Conservation (phyloP, 2,888 invertebrate species). For the Trachelus iudaicus region DNA sequence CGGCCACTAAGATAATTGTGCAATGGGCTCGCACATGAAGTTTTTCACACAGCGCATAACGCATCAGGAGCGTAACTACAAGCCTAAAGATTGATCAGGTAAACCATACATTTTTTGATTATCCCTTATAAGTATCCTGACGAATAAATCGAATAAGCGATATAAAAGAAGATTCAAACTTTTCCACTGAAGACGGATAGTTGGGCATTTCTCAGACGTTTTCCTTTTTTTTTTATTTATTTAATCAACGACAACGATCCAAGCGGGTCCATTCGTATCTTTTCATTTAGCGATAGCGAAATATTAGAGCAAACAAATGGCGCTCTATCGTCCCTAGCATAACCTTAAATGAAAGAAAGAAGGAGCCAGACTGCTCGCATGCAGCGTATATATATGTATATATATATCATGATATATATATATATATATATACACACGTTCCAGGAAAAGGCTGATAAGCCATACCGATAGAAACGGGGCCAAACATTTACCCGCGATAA, state of each 20-base stretch:
- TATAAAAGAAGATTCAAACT: not conserved
- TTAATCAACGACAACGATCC: not conserved
- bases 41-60: not conserved
- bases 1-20: not conserved
- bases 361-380: not conserved
- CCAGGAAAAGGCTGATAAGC: constrained; percentile 22
- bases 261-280: not conserved
- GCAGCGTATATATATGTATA: not conserved
- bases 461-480: constrained; percentile 47
- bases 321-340: not conserved
- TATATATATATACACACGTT: not conserved
- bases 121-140: not conserved
- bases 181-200: not conserved
- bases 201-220: not conserved
- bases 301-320: constrained; percentile 15
- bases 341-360: not conserved
- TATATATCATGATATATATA: not conserved
- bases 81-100: not conserved
- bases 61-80: not conserved
- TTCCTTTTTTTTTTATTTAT: not conserved
- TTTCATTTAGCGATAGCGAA: constrained; percentile 2
- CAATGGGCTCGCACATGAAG: not conserved
- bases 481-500: constrained; percentile 59
- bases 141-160: not conserved
- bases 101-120: not conserved